Percentiles rank a stretch among this genome's conserved stretches.
Evolutionary conservation across 2,888 invertebrate genomes (phyloP).

Genomic region (Orgyia antiqua): DNA sequence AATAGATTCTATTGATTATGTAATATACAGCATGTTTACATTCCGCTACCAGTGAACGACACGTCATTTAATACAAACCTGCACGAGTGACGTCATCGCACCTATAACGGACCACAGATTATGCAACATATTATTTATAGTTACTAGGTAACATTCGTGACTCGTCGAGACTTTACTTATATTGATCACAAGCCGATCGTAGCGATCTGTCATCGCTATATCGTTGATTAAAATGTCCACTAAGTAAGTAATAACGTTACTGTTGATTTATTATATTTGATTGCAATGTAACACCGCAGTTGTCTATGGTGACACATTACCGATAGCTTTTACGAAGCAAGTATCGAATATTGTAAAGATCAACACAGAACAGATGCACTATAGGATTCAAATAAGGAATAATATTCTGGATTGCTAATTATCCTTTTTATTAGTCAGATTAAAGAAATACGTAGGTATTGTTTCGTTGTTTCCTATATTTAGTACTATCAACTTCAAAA

Average conservation of each 20-base stretch:
- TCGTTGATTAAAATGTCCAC: conserved; percentile 62
- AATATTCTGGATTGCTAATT: too few species aligned
- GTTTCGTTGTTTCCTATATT: too few species aligned
- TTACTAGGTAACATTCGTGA: conserved; percentile 21
- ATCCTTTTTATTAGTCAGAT: too few species aligned
- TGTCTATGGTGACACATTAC: conserved; percentile 24
- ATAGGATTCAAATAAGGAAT: too few species aligned
- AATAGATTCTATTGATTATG: too few species aligned
- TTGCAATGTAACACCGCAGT: conserved; percentile 36
- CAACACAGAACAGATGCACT: too few species aligned
- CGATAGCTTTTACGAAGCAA: too few species aligned
- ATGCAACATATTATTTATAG: conserved; percentile 13
- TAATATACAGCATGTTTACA: too few species aligned
- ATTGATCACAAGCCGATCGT: conserved; percentile 38
- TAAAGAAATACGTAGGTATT: too few species aligned
- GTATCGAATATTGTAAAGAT: too few species aligned
- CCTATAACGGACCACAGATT: conserved; percentile 12
- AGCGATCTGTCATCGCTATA: conserved; percentile 53
- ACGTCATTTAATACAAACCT: conserved; percentile 4
- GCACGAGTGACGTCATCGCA: conserved; percentile 19
- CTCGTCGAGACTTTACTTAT: conserved; percentile 19
- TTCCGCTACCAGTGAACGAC: not conserved
- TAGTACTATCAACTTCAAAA: too few species aligned
- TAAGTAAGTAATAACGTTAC: conserved; percentile 55
- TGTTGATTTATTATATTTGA: conserved; percentile 57